Evolutionary conservation across 2,888 invertebrate genomes (phyloP), one percentile per base, ranked within the genome.

Genomic region (Pristionchus mayeri): DNA sequence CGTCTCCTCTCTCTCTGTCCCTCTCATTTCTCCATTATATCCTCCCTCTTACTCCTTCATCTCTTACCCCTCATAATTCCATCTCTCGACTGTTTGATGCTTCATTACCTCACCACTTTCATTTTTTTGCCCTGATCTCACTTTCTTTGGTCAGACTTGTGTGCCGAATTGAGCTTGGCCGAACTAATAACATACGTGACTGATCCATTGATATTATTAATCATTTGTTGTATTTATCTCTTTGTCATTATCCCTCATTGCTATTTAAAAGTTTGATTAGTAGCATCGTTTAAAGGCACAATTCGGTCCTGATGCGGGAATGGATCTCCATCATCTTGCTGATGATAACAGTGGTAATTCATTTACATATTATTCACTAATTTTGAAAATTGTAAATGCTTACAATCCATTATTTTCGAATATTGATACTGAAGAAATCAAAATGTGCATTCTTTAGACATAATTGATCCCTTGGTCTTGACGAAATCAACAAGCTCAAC

Each of bases 21-120:
- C 57, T 52, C 52, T 52, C 30, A 11, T 57, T 24, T 27, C 80
- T 37, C 24, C n/a, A 37, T 40, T 34, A 71, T 44, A 37, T 71
- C 71, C 71, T 71, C 71, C 24, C 71, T 40, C 71, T 71, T 71
- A 71, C 71, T 71, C 71, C 11, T 9, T 18, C 71, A 71, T n/a
- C n/a, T n/a, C n/a, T n/a, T n/a, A 71, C 71, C 71, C 71, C 71
- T 71, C 71, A 71, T 71, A 71, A 71, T 71, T 71, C 37, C 24
- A 40, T 37, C 44, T 6, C 21, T 21, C 30, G 63, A 18, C 34
- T 18, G 30, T 57, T 54, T 40, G 34, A n/a, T n/a, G 71, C 44
- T 57, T 37, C 80, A 57, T 80, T 37, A 78, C 50, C 52, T 37
- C 44, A 27, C 54, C 37, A 34, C 44, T 52, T 80, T 37, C 57